Conservation (phyloP, 2,797 vertebrate genomes). For the Schizopygopsis pylzovi region DNA sequence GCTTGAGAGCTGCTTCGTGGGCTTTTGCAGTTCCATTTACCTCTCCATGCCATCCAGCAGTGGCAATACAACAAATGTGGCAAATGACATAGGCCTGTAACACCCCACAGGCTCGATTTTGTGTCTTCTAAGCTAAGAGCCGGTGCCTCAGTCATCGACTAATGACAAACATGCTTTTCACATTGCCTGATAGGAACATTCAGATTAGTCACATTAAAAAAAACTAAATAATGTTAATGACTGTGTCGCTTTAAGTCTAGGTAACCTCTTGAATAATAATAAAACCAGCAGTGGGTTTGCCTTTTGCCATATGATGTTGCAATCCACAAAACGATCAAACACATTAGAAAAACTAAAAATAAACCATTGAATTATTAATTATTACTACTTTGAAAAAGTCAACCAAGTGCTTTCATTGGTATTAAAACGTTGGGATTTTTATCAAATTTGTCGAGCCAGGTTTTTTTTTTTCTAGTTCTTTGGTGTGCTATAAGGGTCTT, state of each 20-base stretch:
- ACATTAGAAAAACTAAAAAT: background rate
- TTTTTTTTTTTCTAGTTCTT: background rate
- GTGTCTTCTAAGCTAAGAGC: slow-evolving; percentile 52
- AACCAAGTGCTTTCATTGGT: background rate
- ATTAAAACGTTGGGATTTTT: background rate
- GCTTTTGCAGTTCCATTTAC: background rate
- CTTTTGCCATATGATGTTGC: background rate
- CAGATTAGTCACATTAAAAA: too few relatives aligned
- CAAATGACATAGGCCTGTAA: slow-evolving; percentile 36
- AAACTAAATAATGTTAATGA: background rate
- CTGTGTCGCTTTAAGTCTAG: background rate
- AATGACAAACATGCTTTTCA: background rate
- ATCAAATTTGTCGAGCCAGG: background rate
- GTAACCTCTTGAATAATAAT: background rate
- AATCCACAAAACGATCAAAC: background rate
- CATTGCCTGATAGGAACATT: background rate
- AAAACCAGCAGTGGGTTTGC: background rate
- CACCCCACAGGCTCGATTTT: slow-evolving; percentile 58
- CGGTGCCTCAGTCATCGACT: slow-evolving; percentile 4
- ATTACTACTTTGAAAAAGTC: background rate
- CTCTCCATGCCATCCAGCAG: background rate
- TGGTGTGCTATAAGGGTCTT: background rate
- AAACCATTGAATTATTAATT: background rate
- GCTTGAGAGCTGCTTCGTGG: background rate
- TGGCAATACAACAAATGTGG: background rate